These are phyloP conservation scores for Hydrochoerus hydrochaeris DNA, from an alignment of 2,113 vertebrate species.

Conservation along the genomic window DNA sequence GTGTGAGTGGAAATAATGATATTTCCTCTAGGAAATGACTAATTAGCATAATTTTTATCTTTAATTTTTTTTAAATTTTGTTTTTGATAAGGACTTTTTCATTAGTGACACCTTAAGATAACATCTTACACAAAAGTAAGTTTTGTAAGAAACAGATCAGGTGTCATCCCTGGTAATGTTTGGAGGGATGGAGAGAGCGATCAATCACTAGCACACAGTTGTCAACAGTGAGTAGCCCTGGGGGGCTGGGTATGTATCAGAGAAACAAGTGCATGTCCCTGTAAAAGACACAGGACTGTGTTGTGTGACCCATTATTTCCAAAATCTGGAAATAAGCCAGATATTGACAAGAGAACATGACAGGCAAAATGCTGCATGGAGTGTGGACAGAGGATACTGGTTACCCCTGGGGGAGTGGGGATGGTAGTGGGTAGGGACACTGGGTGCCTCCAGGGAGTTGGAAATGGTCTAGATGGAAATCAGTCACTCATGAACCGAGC, in stretches of 20 bases:
- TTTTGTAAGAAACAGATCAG: not conserved
- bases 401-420: not conserved
- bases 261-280: not conserved
- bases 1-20: not conserved
- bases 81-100: not conserved
- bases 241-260: not conserved
- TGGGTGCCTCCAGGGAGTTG: not conserved
- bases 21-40: not conserved
- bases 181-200: rapidly evolving
- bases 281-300: not conserved
- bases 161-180: not conserved
- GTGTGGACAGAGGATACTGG: not conserved
- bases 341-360: not conserved
- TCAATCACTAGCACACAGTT: no score
- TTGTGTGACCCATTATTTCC: no score
- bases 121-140: not conserved
- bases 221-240: not conserved
- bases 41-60: not conserved
- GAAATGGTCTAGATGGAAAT: not conserved
- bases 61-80: not conserved
- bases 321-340: not conserved
- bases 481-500: not conserved
- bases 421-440: not conserved
- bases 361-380: not conserved
- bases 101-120: not conserved